Conservation (phyloP, 2,113 vertebrate species). For the Scortum barcoo region DNA sequence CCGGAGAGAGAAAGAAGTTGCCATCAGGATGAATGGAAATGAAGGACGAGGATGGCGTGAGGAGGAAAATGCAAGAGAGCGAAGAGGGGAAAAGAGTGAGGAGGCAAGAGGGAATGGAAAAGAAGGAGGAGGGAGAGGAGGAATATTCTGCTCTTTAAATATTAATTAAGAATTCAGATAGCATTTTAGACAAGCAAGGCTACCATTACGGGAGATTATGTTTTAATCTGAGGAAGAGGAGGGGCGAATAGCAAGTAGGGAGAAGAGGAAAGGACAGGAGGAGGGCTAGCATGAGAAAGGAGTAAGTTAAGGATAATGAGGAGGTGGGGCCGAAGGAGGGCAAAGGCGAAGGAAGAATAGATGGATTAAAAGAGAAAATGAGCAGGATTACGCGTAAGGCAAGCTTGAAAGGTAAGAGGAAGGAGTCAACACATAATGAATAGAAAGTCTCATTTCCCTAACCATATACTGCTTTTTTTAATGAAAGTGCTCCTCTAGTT, state of each 20-base stretch:
- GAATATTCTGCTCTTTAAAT: conserved; percentile 65
- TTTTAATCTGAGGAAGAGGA: conserved; percentile 65
- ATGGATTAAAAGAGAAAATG: conserved; percentile 66
- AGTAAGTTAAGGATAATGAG: conserved; percentile 39
- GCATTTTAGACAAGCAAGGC: conserved; percentile 71
- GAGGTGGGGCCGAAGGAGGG: conserved; percentile 42
- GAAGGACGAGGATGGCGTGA: conserved; percentile 11
- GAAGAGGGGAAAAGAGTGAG: neutral
- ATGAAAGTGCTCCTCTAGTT: conserved; percentile 22
- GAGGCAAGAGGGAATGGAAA: neutral
- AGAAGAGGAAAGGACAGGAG: conserved; percentile 25
- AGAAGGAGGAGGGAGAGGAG: conserved; percentile 19
- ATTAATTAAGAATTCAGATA: conserved; percentile 76
- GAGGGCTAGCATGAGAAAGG: conserved; percentile 46
- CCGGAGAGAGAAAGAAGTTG: conserved; percentile 18
- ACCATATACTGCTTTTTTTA: conserved; percentile 41
- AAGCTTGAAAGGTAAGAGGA: conserved; percentile 33
- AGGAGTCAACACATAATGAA: conserved; percentile 44
- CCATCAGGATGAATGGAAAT: conserved; percentile 37
- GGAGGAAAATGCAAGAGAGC: conserved; percentile 11
- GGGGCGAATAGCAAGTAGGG: conserved; percentile 36
- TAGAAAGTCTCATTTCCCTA: conserved; percentile 48
- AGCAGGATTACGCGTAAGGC: conserved; percentile 51
- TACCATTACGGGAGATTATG: conserved; percentile 72
- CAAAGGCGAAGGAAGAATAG: conserved; percentile 47